Base-by-base conservation (phyloP, 2,113 vertebrate genomes). In the Nipponia nippon region DNA sequence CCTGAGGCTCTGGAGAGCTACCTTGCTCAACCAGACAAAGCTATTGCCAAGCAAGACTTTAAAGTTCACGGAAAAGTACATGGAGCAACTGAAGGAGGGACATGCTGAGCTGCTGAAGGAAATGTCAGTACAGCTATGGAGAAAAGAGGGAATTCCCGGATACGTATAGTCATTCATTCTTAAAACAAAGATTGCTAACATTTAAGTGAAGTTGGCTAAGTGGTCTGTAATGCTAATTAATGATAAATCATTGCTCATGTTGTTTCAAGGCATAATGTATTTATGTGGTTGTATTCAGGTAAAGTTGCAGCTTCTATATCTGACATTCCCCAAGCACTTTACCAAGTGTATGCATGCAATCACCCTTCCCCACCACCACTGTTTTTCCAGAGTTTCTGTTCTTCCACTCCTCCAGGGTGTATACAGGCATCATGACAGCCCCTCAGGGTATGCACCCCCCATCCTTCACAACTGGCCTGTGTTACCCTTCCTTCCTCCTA, bases 61-160 rank as follows among this genome's bases (percentile, higher is more conserved):
- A 95, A 89, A 53, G 92, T 89, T 94, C 67, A 65, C 44, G 59
- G 82, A 80, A 83, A 95, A 91, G 71, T 75, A 90, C 46, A 16
- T 16, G 49, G 13, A 76, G 49, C 17, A 77, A 13, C 21, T 53
- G 56, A 56, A 80, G 20, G 46, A 93, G 47, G 26, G 36, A 25
- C 36, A 19, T 0, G 0, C 14, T 30, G 16, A 73, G 34, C 19
- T 66, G 63, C 40, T 36, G 52, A 32, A 72, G n/a, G 62, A 65
- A 89, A 65, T 30, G 21, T 8, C 15, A 0, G 18, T 13, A 80
- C 4, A 5, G 5, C 36, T 76, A 40, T 32, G 46, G 21, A 83
- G 80, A 50, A 90, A 72, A 83, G 36, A 83, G 8, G 72, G 44
- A 87, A 93, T 92, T 93, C 72, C 90, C 92, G 65, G 59, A 44